A percentile compares a stretch with the other conserved stretches of the same genome.
Evolutionary conservation across 1,140 invertebrate genomes (phyloP).

Genomic region (Nasonia giraulti): DNA sequence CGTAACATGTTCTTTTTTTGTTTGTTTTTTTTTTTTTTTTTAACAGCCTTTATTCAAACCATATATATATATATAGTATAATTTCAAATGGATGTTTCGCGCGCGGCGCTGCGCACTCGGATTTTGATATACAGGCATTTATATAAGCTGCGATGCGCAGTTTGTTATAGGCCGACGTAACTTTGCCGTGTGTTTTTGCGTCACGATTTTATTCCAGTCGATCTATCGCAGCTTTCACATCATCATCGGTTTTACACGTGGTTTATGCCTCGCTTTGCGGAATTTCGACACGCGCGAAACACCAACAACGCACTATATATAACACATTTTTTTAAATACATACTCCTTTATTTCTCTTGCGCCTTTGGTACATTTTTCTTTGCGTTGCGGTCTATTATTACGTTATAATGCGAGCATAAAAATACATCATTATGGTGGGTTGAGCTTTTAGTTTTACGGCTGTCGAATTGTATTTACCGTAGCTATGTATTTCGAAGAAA

Average conservation of each 20-base stretch:
- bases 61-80: conserved; percentile 52
- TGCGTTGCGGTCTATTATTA: background rate
- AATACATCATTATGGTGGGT: conserved; percentile 58
- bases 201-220: background rate
- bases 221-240: background rate
- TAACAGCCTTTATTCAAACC: conserved; percentile 70
- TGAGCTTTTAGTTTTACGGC: too few relatives aligned
- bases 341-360: too few relatives aligned
- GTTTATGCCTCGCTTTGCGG: background rate
- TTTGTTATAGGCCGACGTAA: too few relatives aligned
- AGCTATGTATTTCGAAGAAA: too few relatives aligned
- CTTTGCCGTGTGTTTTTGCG: too few relatives aligned
- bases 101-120: background rate
- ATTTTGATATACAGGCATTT: too few relatives aligned
- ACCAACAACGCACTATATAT: background rate
- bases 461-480: too few relatives aligned
- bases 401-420: conserved; percentile 54
- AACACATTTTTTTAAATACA: background rate
- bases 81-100: conserved; percentile 52
- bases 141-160: too few relatives aligned
- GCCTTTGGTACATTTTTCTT: too few relatives aligned
- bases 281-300: background rate
- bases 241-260: background rate
- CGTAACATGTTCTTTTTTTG: conserved; percentile 40
- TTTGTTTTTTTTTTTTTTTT: background rate